These are phyloP conservation scores for Pogonomyrmex barbatus DNA, from an alignment of 1,140 invertebrate genomes.

Conservation along the genomic window DNA sequence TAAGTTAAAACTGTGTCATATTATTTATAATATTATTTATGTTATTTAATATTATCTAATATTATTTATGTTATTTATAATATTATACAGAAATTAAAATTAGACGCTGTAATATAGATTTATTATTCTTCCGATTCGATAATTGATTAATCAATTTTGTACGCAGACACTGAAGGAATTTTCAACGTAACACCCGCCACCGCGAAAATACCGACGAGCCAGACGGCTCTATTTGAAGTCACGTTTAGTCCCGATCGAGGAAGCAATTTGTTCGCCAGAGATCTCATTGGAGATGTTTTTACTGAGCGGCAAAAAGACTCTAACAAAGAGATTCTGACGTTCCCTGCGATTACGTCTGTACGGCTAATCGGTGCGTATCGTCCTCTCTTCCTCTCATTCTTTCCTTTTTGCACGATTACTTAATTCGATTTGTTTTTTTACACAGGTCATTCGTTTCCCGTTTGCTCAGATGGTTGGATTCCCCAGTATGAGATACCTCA, in stretches of 20 bases:
- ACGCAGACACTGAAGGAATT: conserved; percentile 66
- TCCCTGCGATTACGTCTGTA: conserved; percentile 70
- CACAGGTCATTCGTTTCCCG: conserved; percentile 76
- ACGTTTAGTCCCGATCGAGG: conserved; percentile 71
- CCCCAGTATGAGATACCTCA: conserved; percentile 77
- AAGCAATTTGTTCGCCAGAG: conserved; percentile 65
- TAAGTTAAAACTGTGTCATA: no score
- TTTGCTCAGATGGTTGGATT: conserved; percentile 64
- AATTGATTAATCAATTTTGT: conserved; percentile 14
- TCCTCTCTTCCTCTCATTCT: neutral
- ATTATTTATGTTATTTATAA: no score
- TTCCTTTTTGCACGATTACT: neutral
- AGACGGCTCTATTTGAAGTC: conserved; percentile 77
- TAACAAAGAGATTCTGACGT: neutral
- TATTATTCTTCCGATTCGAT: neutral
- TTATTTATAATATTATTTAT: no score
- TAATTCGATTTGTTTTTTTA: conserved; percentile 4
- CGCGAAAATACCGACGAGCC: conserved; percentile 46
- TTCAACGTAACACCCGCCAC: conserved; percentile 73
- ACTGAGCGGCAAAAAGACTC: neutral
- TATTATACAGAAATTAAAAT: no score
- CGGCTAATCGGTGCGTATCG: conserved; percentile 73
- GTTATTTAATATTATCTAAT: no score
- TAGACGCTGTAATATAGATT: no score
- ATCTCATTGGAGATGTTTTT: conserved; percentile 70